These are phyloP conservation scores for Campaea margaritaria DNA, from an alignment of 2,888 invertebrate species.

Conservation along the genomic window DNA sequence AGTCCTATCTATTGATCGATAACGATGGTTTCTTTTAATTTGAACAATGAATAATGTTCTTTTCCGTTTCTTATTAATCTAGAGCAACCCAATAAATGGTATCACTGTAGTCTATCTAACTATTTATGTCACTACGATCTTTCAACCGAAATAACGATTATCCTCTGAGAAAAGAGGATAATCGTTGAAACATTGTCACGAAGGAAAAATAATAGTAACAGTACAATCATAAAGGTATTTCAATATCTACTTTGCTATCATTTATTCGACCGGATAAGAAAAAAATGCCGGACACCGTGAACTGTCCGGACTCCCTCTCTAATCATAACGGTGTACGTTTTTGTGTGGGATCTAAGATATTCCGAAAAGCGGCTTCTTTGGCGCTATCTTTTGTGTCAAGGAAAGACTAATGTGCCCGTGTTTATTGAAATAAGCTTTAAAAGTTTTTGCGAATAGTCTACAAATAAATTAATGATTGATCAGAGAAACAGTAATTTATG, in stretches of 20 bases:
- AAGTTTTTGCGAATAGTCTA: conserved; percentile 8
- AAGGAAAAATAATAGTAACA: too few relatives aligned
- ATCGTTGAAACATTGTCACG: too few relatives aligned
- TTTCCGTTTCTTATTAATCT: too few relatives aligned
- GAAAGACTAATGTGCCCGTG: conserved; percentile 26
- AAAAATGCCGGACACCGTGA: conserved; percentile 3
- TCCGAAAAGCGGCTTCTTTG: conserved; percentile 41
- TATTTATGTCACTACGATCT: too few relatives aligned
- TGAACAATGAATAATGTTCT: too few relatives aligned
- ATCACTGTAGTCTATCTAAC: too few relatives aligned
- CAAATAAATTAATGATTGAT: not conserved
- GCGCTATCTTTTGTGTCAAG: conserved; percentile 32
- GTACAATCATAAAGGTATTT: not conserved
- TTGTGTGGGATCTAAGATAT: conserved; percentile 38
- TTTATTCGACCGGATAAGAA: not conserved
- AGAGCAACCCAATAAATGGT: too few relatives aligned
- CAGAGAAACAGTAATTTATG: too few relatives aligned
- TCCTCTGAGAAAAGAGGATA: too few relatives aligned
- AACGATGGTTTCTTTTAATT: too few relatives aligned
- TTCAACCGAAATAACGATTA: too few relatives aligned
- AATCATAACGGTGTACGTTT: conserved; percentile 38
- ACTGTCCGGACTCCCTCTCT: conserved; percentile 37
- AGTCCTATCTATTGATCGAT: too few relatives aligned
- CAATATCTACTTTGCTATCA: not conserved
- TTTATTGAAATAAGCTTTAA: conserved; percentile 17